Conservation (phyloP, 2,888 invertebrate genomes). For the Rhyacophila evoluta region DNA sequence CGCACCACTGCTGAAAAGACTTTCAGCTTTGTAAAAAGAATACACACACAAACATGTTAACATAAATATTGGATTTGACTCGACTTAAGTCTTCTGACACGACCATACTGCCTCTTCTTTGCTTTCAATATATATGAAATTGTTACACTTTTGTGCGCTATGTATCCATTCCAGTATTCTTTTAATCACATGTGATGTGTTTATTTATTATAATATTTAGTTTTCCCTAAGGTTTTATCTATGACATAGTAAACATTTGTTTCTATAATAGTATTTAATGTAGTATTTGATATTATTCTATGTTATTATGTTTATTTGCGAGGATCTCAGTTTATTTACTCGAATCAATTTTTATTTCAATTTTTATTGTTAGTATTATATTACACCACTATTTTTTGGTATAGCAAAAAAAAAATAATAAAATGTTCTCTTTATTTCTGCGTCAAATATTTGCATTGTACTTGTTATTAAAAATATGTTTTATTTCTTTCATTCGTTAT, state of each 20-base stretch:
- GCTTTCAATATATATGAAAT: neutral
- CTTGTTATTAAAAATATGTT: conserved; percentile 17
- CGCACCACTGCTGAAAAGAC: too few species aligned
- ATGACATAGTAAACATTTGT: too few species aligned
- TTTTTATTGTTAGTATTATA: neutral
- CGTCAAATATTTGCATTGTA: neutral
- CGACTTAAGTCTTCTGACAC: too few species aligned
- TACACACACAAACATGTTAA: too few species aligned
- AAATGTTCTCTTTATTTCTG: neutral
- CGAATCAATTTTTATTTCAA: neutral
- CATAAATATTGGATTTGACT: too few species aligned
- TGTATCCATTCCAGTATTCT: neutral
- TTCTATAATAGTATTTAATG: too few species aligned
- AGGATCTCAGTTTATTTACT: conserved; percentile 8
- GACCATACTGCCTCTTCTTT: too few species aligned
- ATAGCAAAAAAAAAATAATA: neutral
- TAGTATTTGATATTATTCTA: too few species aligned
- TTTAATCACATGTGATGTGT: neutral
- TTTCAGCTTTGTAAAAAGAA: too few species aligned
- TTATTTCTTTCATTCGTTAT: neutral
- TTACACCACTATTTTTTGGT: neutral
- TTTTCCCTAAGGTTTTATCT: too few species aligned
- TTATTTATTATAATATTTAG: neutral
- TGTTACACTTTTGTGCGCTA: neutral
- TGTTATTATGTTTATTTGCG: neutral